Percentiles rank a stretch among this genome's conserved stretches.
phyloP scores from a whole-genome alignment of 30 jellyfish, hydroid and myxozoan species.

The Euphysa ruthae region DNA sequence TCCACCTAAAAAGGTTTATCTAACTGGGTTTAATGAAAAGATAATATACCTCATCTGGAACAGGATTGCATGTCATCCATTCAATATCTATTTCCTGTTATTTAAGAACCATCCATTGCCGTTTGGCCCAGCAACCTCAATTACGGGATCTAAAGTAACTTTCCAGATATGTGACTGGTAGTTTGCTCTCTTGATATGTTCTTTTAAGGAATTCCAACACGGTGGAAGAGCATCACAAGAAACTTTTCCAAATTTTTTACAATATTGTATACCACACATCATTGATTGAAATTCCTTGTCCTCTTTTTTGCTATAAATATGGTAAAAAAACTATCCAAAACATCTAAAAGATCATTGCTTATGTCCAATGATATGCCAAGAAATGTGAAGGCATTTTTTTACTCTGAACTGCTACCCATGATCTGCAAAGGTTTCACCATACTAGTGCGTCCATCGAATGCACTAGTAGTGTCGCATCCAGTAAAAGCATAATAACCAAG shows the following conservation, averaged over 20 bases:
- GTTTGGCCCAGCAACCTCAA: neutral
- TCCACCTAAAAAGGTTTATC: no score
- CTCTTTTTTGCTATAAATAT: neutral
- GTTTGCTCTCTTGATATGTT: conserved; percentile 34
- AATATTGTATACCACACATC: conserved; percentile 46
- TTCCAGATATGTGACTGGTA: conserved; percentile 41
- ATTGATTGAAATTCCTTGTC: conserved; percentile 19
- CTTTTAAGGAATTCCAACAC: conserved; percentile 24
- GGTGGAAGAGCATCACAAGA: no score
- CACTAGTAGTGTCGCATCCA: neutral
- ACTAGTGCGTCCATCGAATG: neutral
- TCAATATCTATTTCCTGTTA: conserved; percentile 6
- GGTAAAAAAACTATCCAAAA: neutral
- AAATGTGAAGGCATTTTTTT: neutral
- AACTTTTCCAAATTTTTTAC: conserved; percentile 38
- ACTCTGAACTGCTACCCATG: no score
- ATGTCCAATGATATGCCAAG: conserved; percentile 1
- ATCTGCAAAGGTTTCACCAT: neutral
- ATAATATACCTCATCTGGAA: no score
- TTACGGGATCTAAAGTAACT: conserved; percentile 12
- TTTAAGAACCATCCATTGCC: conserved; percentile 22
- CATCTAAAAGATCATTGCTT: neutral
- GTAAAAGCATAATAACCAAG: neutral
- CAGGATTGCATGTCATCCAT: conserved; percentile 42
- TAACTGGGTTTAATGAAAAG: no score